phyloP scores from a whole-genome alignment of 2,797 vertebrate species.

The Sarcophilus harrisii region DNA sequence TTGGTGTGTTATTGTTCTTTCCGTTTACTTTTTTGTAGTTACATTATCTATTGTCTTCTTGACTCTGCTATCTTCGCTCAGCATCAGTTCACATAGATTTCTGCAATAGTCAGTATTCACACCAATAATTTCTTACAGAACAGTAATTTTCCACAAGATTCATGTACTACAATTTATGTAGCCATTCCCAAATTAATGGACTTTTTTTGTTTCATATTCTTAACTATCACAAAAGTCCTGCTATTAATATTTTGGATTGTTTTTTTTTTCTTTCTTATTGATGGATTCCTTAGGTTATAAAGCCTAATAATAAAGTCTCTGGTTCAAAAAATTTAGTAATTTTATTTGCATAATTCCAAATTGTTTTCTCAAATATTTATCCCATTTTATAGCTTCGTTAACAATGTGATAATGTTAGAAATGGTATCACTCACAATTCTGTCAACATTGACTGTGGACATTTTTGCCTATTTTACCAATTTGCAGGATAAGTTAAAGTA shows the following conservation, averaged over 20 bases:
- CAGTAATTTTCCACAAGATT: neutral
- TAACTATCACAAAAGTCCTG: neutral
- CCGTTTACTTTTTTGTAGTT: neutral
- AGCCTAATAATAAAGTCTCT: neutral
- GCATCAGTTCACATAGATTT: neutral
- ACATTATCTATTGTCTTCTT: neutral
- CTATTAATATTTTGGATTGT: neutral
- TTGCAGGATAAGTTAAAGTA: neutral
- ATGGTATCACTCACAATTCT: neutral
- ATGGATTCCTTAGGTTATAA: neutral
- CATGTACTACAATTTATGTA: neutral
- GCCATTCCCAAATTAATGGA: neutral
- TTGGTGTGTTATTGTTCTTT: neutral
- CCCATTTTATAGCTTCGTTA: neutral
- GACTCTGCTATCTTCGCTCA: neutral
- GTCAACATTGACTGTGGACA: neutral
- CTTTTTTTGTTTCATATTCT: neutral
- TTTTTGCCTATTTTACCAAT: neutral
- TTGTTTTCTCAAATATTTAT: neutral
- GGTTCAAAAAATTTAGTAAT: neutral
- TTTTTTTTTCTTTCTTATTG: neutral
- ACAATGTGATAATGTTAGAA: neutral
- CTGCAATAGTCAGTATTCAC: neutral
- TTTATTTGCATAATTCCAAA: neutral
- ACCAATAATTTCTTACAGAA: neutral